phyloP scores from a whole-genome alignment of 2,797 vertebrate species.

The Thunnus albacares region DNA sequence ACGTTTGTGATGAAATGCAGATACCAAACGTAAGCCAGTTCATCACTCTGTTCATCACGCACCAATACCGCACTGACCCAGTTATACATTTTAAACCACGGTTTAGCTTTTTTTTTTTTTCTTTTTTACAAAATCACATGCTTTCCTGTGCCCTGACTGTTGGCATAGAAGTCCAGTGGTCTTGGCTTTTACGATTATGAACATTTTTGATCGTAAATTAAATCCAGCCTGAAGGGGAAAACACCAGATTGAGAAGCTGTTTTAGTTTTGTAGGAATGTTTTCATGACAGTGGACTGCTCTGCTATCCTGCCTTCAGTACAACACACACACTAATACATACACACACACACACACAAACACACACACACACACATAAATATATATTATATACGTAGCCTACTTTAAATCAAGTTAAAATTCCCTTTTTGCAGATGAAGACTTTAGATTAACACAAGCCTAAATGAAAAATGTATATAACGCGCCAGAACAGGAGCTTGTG shows the following conservation, averaged over 20 bases:
- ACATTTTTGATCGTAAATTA: constrained; percentile 62
- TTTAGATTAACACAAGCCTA: background rate
- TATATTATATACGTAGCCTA: too few species aligned
- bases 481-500: background rate
- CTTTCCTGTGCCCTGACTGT: background rate
- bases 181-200: constrained; percentile 42
- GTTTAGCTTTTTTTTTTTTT: constrained; percentile 16
- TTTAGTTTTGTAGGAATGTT: constrained; percentile 66
- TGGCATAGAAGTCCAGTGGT: constrained; percentile 31
- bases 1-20: background rate
- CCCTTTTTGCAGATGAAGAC: background rate
- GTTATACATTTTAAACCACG: constrained; percentile 22
- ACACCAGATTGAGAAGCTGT: constrained; percentile 53
- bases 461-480: constrained; percentile 7
- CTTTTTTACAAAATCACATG: constrained; percentile 38
- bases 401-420: background rate
- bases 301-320: constrained; percentile 22
- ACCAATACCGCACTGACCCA: background rate
- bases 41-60: constrained; percentile 9
- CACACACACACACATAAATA: constrained; percentile 19
- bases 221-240: constrained; percentile 37
- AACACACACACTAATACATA: constrained; percentile 21
- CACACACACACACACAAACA: constrained; percentile 20
- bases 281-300: constrained; percentile 51
- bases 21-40: background rate